Percentiles rank a stretch among this genome's conserved stretches.
phyloP scores from a whole-genome alignment of 2,888 invertebrate genomes.

The Octonoba sinensis region DNA sequence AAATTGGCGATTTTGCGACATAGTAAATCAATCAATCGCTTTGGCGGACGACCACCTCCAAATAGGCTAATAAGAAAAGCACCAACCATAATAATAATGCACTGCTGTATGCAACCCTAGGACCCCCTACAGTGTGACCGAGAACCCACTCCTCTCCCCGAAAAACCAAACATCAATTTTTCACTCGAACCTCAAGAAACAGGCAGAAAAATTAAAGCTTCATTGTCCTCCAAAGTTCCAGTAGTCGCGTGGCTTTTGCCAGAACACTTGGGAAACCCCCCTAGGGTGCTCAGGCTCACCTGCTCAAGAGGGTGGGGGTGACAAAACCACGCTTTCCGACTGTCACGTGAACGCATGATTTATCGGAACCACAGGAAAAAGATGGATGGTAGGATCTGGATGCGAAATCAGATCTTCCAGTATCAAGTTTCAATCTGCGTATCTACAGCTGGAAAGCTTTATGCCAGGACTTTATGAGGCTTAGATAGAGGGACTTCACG shows the following conservation, averaged over 20 bases:
- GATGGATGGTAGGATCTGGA: slow-evolving; percentile 47
- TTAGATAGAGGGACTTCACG: background rate
- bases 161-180: slow-evolving; percentile 36
- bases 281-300: slow-evolving; percentile 42
- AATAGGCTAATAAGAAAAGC: too few relatives aligned
- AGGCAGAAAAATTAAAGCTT: slow-evolving; percentile 36
- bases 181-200: slow-evolving; percentile 34
- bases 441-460: slow-evolving; percentile 51
- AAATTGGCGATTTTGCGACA: too few relatives aligned
- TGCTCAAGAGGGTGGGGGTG: slow-evolving; percentile 21
- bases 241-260: slow-evolving; percentile 49
- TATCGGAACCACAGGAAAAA: slow-evolving; percentile 46
- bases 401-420: slow-evolving; percentile 59
- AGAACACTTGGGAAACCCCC: background rate
- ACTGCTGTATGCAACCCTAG: too few relatives aligned
- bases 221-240: background rate
- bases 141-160: background rate
- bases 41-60: too few relatives aligned
- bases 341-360: slow-evolving; percentile 58
- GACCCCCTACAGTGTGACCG: background rate
- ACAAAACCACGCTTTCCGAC: slow-evolving; percentile 15
- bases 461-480: background rate
- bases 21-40: too few relatives aligned
- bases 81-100: too few relatives aligned
- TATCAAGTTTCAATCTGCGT: slow-evolving; percentile 41